Base-by-base conservation (phyloP, 2,113 vertebrate genomes). In the Chunga burmeisteri region DNA sequence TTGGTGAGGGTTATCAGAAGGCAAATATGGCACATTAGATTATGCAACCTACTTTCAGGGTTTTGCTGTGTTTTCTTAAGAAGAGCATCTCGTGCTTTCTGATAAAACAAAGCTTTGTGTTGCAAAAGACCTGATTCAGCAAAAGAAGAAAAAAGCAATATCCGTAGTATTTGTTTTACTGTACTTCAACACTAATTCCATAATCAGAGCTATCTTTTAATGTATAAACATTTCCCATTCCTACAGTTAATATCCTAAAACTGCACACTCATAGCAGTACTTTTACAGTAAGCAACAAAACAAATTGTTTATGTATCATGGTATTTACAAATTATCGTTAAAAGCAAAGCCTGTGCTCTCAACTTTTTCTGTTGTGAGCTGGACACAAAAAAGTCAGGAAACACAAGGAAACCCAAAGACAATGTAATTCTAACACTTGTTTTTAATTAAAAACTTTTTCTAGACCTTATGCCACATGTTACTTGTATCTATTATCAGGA, bases 21-120 rank as follows among this genome's bases (percentile, higher is more conserved):
- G 93, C 94, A 98, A 98, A 98, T 97, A 98, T 59, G 97, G 96
- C 96, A 91, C 58, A 86, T 94, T 86, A 97, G 98, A 98, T 98
- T 98, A 98, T 88, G 68, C 42, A 96, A 81, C 38, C 30, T 80
- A 36, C 34, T 85, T 87, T 74, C 70, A 94, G 71, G 61, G 23
- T 77, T 93, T 97, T 89, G 17, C 21, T 96, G 21, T 93, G 81
- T 88, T 97, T 96, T 95, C 62, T 96, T 91, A 70, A 89, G 61
- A 91, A 87, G 70, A 81, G 23, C 23, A 83, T 75, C 87, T 92
- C 92, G 62, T 90, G 26, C 38, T 91, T 66, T 92, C 68, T 70
- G 90, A 95, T 91, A 93, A 97, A 97, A 86, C 17, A 42, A 80
- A 94, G 36, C 52, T 18, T 18, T 14, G 22, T 79, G 36, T n/a